Evolutionary conservation across 2,113 vertebrate genomes (phyloP), one percentile per base, ranked within the genome.

Genomic region (Osmerus eperlanus): DNA sequence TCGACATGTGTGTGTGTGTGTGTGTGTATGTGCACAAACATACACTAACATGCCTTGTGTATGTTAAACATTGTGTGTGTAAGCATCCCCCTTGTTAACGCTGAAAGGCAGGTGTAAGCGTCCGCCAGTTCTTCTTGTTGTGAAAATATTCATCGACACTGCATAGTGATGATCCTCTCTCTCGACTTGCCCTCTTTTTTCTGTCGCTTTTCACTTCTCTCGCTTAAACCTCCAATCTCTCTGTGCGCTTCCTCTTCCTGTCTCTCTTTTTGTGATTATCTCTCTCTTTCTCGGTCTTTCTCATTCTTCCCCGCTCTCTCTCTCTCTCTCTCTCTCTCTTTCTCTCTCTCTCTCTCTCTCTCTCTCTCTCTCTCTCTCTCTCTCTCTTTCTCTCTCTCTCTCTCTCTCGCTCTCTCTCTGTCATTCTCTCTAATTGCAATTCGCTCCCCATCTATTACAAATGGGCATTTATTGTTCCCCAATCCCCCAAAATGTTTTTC

Each of bases 351-450:
- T 65, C 32, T 52, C 51, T 28, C 2, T 8, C 47, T 61, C 23
- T 68, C 19, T 8, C 47, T 74, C 23, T 47, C 8, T 54, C 51
- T 16, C 16, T 55, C 23, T 18, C 8, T 28, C 47, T 68, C 18
- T 60, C n/a, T 52, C 9, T 71, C n/a, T 25, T 19, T 52, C 68
- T 51, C 32, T 21, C 58, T 70, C 19, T 29, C 14, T 70, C 58
- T 51, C 1, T 61, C 15, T 60, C 36, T 52, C 68, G 62, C 60
- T 32, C 18, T 53, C 70, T 47, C 55, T 76, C 36, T 32, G 11
- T 16, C 21, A 2, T 29, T 19, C 61, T 28, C 21, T 28, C 61
- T 6, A 25, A 63, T 63, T 63, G 58, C 2, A 23, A 21, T 21
- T 23, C 18, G 14, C 58, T 59, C 61, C 25, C 15, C 25, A 25